phyloP scores from a whole-genome alignment of 2,113 vertebrate genomes.

The Passer montanus region DNA sequence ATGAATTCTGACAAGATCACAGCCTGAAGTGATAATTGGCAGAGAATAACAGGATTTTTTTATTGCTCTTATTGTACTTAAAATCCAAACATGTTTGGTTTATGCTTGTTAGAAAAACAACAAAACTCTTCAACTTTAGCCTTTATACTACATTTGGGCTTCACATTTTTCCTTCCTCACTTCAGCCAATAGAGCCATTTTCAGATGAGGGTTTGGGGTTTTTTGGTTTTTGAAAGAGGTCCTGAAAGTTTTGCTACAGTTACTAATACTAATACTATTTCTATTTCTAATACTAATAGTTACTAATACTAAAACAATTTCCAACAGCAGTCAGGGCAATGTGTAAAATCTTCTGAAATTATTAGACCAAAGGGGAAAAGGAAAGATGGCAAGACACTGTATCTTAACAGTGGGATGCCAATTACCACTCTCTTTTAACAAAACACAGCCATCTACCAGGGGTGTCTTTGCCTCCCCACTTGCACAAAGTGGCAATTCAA shows the following conservation, averaged over 20 bases:
- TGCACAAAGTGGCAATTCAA: background rate
- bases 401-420: background rate
- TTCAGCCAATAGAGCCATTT: background rate
- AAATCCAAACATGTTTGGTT: background rate
- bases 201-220: background rate
- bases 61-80: background rate
- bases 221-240: background rate
- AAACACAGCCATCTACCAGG: background rate
- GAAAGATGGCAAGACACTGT: background rate
- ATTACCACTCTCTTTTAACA: constrained; percentile 8
- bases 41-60: background rate
- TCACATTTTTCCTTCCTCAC: background rate
- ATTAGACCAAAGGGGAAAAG: constrained; percentile 5
- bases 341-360: constrained; percentile 3
- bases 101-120: background rate
- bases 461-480: background rate
- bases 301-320: background rate
- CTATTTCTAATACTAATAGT: background rate
- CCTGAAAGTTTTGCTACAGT: background rate
- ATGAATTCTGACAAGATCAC: background rate
- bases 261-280: background rate
- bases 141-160: background rate
- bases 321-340: background rate
- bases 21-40: background rate
- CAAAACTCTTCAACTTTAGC: background rate